phyloP scores from a whole-genome alignment of 2,888 invertebrate species.

The Cataglyphis cursor region DNA sequence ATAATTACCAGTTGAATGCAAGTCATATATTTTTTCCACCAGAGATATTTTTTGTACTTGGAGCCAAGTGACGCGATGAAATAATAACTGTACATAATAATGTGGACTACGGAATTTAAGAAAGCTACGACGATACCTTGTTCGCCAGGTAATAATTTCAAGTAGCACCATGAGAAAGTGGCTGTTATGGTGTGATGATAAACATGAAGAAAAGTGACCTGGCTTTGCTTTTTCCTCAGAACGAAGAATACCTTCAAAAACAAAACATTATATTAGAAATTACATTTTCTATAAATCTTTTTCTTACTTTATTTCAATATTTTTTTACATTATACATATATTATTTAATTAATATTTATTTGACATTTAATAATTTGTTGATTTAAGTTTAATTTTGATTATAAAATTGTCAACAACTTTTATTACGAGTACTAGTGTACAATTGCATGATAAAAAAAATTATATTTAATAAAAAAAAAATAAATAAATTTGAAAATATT shows the following conservation, averaged over 20 bases:
- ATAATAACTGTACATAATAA: slow-evolving; percentile 94
- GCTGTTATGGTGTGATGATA: slow-evolving; percentile 88
- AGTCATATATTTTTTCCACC: slow-evolving; percentile 96
- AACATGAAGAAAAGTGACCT: slow-evolving; percentile 89
- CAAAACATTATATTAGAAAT: not conserved
- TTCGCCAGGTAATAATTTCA: slow-evolving; percentile 89
- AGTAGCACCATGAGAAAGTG: slow-evolving; percentile 86
- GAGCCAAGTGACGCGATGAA: slow-evolving; percentile 93
- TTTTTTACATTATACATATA: not conserved
- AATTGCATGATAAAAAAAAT: not conserved
- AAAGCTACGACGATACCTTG: slow-evolving; percentile 91
- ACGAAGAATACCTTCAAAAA: slow-evolving; percentile 88
- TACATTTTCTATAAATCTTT: not conserved
- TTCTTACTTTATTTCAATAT: not conserved
- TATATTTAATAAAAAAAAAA: not conserved
- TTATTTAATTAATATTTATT: not conserved
- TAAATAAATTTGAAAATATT: not conserved
- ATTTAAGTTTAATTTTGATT: not conserved
- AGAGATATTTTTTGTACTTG: slow-evolving; percentile 91
- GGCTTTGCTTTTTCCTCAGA: slow-evolving; percentile 88
- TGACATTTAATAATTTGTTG: not conserved
- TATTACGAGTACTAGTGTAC: not conserved
- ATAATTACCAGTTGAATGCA: slow-evolving; percentile 91
- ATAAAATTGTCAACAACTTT: not conserved
- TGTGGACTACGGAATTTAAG: slow-evolving; percentile 92